phyloP scores from a whole-genome alignment of 2,797 vertebrate genomes.

The Sternarchorhynchus goeldii region DNA sequence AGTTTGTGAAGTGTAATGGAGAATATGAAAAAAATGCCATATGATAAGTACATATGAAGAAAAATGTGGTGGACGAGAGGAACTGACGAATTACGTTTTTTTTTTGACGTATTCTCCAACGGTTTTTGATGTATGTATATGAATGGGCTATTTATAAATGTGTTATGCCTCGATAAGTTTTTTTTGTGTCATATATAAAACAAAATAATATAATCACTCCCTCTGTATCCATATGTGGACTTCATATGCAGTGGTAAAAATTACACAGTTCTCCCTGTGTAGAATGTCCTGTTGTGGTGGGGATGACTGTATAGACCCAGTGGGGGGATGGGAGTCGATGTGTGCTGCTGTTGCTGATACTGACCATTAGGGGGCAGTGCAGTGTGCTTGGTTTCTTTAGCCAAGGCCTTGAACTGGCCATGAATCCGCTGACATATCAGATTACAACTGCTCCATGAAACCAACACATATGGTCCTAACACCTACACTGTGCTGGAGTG shows the following conservation, averaged over 20 bases:
- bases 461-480: slow-evolving; percentile 19
- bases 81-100: not conserved
- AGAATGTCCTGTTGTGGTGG: not conserved
- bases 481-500: too few species aligned
- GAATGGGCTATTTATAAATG: too few species aligned
- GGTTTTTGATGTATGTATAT: not conserved
- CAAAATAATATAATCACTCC: too few species aligned
- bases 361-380: slow-evolving; percentile 60
- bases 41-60: slow-evolving; percentile 22
- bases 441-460: slow-evolving; percentile 57
- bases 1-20: slow-evolving; percentile 30
- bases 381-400: slow-evolving; percentile 54
- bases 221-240: too few species aligned
- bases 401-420: slow-evolving; percentile 48
- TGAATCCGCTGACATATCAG: slow-evolving; percentile 45
- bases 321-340: slow-evolving; percentile 54
- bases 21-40: slow-evolving; percentile 30
- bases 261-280: not conserved
- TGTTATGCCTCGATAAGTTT: too few species aligned
- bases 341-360: slow-evolving; percentile 38
- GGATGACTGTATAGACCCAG: not conserved
- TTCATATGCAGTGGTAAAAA: too few species aligned
- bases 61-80: slow-evolving; percentile 28
- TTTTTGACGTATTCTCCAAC: not conserved
- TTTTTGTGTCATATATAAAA: too few species aligned